A percentile compares a stretch with the other conserved stretches of the same genome.
Conservation (phyloP, 1,140 invertebrate species). For the Macrobrachium rosenbergii region DNA sequence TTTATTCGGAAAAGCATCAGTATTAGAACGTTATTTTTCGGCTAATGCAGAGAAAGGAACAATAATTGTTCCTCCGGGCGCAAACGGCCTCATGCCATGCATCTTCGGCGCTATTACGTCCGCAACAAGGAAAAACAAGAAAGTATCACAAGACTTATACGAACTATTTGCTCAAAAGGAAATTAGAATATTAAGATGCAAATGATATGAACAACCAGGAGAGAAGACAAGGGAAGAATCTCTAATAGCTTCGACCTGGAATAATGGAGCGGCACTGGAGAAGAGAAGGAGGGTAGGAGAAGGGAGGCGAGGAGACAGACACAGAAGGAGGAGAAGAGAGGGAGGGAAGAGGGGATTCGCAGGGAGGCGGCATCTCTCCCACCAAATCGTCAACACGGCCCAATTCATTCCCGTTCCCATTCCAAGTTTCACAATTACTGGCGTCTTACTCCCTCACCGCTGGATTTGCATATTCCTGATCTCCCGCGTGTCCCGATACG, state of each 20-base stretch:
- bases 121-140: too few relatives aligned
- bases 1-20: too few relatives aligned
- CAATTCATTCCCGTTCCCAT: conserved; percentile 63
- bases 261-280: not conserved
- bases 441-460: conserved; percentile 63
- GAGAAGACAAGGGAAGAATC: conserved; percentile 9
- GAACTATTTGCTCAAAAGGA: not conserved
- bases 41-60: too few relatives aligned
- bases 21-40: too few relatives aligned
- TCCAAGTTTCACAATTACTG: conserved; percentile 63
- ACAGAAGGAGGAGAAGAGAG: too few relatives aligned
- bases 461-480: conserved; percentile 62
- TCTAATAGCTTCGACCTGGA: conserved; percentile 20
- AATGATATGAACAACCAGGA: conserved; percentile 10
- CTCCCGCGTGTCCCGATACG: conserved; percentile 55
- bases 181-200: conserved; percentile 13
- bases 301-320: not conserved
- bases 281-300: conserved; percentile 4
- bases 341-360: too few relatives aligned
- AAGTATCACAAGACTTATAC: too few relatives aligned
- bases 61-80: too few relatives aligned
- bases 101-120: too few relatives aligned
- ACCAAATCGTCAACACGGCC: conserved; percentile 63
- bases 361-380: conserved; percentile 33
- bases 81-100: too few relatives aligned